These are phyloP conservation scores for Colaptes auratus DNA, from an alignment of 2,113 vertebrate species.

Conservation along the genomic window DNA sequence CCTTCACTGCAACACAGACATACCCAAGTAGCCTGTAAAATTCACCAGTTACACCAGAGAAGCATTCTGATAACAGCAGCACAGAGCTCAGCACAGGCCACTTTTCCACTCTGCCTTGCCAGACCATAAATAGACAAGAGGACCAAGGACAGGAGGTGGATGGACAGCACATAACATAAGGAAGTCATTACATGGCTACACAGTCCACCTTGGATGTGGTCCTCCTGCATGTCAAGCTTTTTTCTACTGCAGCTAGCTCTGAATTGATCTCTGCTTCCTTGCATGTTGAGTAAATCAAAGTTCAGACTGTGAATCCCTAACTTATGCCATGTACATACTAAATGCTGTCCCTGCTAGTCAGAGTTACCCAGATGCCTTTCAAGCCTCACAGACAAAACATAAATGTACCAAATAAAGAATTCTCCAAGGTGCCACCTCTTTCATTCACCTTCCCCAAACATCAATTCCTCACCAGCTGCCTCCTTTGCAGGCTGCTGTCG, in stretches of 20 bases:
- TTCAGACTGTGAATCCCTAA: not conserved
- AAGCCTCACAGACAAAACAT: not conserved
- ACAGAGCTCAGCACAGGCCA: not conserved
- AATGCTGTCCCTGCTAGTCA: not conserved
- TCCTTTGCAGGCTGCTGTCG: not conserved
- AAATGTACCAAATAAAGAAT: not conserved
- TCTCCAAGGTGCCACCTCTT: not conserved
- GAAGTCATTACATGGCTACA: not conserved
- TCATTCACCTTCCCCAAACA: not conserved
- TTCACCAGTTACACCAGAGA: not conserved
- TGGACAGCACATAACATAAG: rapidly evolving
- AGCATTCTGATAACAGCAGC: not conserved
- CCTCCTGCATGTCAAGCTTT: not conserved
- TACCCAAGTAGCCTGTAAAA: not conserved
- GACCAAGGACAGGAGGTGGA: not conserved
- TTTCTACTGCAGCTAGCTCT: not conserved
- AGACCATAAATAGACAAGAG: not conserved
- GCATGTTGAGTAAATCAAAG: not conserved
- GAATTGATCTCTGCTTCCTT: not conserved
- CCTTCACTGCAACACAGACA: not conserved
- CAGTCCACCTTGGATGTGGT: not conserved
- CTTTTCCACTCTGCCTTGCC: not conserved
- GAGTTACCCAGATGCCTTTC: not conserved
- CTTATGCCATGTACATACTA: not conserved
- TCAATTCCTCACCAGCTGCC: not conserved